Percentiles rank a stretch among this genome's conserved stretches.
These are phyloP conservation scores for Cinara cedri DNA, from an alignment of 2,888 invertebrate genomes.

Conservation along the genomic window DNA sequence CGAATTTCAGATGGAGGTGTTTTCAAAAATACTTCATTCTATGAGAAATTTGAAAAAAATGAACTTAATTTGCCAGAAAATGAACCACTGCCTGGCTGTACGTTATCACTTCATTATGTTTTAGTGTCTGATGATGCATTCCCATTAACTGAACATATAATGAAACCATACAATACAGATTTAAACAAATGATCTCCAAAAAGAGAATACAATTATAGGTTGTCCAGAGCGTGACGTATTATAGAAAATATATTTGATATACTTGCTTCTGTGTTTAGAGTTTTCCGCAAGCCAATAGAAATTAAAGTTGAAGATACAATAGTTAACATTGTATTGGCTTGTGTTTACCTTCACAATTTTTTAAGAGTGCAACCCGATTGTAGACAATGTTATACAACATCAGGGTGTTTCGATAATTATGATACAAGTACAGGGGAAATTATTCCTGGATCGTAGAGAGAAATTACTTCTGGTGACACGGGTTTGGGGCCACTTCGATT, in stretches of 20 bases:
- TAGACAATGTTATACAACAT: too few relatives aligned
- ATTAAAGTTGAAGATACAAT: constrained; percentile 52
- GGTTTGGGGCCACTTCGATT: too few relatives aligned
- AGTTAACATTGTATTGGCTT: constrained; percentile 33
- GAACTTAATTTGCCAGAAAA: constrained; percentile 27
- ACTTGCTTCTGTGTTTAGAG: constrained; percentile 57
- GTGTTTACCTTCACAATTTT: constrained; percentile 56
- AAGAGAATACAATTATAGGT: constrained; percentile 58
- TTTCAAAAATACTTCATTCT: too few relatives aligned
- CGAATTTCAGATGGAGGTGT: too few relatives aligned
- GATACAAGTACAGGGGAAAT: background rate
- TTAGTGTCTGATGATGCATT: constrained; percentile 60
- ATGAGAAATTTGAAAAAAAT: too few relatives aligned
- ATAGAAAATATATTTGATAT: constrained; percentile 59
- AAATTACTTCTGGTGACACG: too few relatives aligned
- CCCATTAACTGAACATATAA: constrained; percentile 58
- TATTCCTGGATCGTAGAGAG: background rate
- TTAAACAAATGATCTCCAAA: constrained; percentile 57
- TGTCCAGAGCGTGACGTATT: constrained; percentile 58
- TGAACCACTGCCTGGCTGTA: constrained; percentile 10
- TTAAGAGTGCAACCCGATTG: too few relatives aligned
- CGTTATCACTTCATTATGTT: constrained; percentile 56
- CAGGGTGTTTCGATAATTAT: too few relatives aligned
- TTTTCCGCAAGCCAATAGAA: constrained; percentile 57
- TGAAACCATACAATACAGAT: constrained; percentile 57